Evolutionary conservation across 2,888 invertebrate species (phyloP).

Genomic region (Alsophila aescularia): DNA sequence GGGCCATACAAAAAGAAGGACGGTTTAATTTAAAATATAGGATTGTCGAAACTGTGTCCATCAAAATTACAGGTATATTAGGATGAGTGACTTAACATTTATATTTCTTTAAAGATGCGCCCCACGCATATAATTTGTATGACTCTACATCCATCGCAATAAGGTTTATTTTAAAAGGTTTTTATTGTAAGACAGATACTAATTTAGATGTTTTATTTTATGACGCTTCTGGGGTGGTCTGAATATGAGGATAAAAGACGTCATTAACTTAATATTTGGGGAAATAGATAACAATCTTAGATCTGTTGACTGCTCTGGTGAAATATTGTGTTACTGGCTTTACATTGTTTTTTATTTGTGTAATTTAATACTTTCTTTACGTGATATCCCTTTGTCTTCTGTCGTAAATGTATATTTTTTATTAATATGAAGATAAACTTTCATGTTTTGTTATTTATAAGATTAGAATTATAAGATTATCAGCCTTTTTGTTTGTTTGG

Average conservation of each 20-base stretch:
- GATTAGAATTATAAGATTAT: no score
- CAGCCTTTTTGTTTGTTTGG: no score
- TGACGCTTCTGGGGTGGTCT: constrained; percentile 31
- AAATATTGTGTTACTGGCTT: constrained; percentile 33
- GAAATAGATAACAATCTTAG: constrained; percentile 35
- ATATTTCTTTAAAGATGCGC: constrained; percentile 8
- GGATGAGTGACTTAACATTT: constrained; percentile 33
- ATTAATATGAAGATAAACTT: no score
- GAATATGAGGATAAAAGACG: constrained; percentile 27
- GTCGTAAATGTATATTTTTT: no score
- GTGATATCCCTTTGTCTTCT: not conserved
- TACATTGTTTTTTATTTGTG: constrained; percentile 15
- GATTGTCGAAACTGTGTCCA: constrained; percentile 27
- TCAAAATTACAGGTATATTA: constrained; percentile 36
- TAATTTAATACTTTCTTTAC: constrained; percentile 26
- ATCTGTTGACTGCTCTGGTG: constrained; percentile 18
- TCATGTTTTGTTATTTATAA: no score
- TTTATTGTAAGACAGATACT: constrained; percentile 2
- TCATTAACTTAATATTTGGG: constrained; percentile 31
- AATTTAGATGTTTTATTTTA: constrained; percentile 32
- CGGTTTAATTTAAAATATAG: constrained; percentile 6
- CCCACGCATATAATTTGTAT: not conserved
- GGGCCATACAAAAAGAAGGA: not conserved
- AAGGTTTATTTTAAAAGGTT: constrained; percentile 17
- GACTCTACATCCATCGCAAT: constrained; percentile 2